These are phyloP conservation scores for Aphyosemion australe DNA, from an alignment of 2,113 vertebrate genomes.

Conservation along the genomic window DNA sequence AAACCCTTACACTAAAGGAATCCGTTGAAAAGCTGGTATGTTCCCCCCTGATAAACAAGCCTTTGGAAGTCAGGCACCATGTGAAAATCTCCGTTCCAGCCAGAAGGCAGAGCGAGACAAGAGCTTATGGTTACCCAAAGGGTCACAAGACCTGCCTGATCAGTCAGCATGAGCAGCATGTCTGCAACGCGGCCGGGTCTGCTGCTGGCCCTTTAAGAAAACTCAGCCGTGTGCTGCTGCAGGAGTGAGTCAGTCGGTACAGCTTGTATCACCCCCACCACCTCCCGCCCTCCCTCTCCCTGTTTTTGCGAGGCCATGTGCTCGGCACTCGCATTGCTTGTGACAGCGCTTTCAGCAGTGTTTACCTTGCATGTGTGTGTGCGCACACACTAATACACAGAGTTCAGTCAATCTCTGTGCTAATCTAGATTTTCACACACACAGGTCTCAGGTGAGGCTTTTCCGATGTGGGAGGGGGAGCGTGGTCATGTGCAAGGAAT, in stretches of 20 bases:
- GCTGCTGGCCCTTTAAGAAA: conserved; percentile 73
- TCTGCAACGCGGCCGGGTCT: conserved; percentile 67
- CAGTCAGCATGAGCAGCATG: conserved; percentile 44
- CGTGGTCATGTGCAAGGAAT: conserved; percentile 49
- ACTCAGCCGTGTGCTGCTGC: conserved; percentile 62
- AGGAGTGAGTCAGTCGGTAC: conserved; percentile 74
- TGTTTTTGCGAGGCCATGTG: conserved; percentile 70
- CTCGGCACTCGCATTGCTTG: conserved; percentile 71
- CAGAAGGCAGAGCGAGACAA: conserved; percentile 49
- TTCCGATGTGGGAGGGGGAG: conserved; percentile 16
- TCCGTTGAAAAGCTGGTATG: conserved; percentile 7
- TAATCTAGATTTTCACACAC: no score
- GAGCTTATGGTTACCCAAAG: conserved; percentile 51
- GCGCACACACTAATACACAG: conserved; percentile 17
- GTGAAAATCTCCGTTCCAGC: conserved; percentile 46
- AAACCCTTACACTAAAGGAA: conserved; percentile 13
- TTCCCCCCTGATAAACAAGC: conserved; percentile 31
- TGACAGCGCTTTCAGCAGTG: conserved; percentile 46
- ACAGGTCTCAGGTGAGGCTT: conserved; percentile 10
- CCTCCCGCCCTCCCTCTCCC: conserved; percentile 46
- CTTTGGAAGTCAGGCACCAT: conserved; percentile 39
- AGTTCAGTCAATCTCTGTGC: background rate
- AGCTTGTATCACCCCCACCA: conserved; percentile 59
- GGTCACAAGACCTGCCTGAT: conserved; percentile 64
- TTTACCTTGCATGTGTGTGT: conserved; percentile 62